Base-by-base conservation (phyloP, 2,113 vertebrate genomes). In the Nothobranchius kuhntae region DNA sequence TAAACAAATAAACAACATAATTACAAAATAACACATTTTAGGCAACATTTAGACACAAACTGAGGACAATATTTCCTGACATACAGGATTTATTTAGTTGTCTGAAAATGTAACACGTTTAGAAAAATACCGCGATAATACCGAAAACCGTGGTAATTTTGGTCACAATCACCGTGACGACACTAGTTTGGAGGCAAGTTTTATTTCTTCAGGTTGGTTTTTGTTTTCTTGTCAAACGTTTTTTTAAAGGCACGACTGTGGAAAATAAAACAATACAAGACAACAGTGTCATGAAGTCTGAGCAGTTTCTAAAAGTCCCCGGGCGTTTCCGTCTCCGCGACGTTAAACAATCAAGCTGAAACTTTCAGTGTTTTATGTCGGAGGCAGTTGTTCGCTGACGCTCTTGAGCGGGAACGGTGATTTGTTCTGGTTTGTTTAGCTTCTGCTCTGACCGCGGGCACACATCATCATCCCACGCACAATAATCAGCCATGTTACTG, bases 261-360 rank as follows among this genome's bases (percentile, higher is more conserved):
- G 30, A 45, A 45, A 40, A 45, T 60, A 40, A 40, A 6, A 40
- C 1, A 40, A 40, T 9, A 40, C 38, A 40, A 40, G 38, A 40
- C 38, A 40, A 9, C 38, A 5, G 38, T 40, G 38, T 40, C 36
- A 56, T 70, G 2, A 66, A 70, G 70, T 81, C 61, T 72, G 52
- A 2, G 40, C 15, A 52, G 0, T 1, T n/a, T 40, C 24, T 17
- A 52, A 21, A 70, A 57, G n/a, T n/a, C 17, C 50, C 13, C 10
- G 15, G 13, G 59, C 24, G 2, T 35, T 38, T 52, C 24, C 57
- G 40, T 9, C 36, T 68, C 38, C 12, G 46, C 45, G 40, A 53
- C 15, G 17, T 3, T 6, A 11, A 47, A 52, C 21, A 42, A 21
- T 7, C n/a, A 53, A 65, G 26, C 9, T 15, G 10, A 26, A 14